Evolutionary conservation across 2,797 vertebrate genomes (phyloP).

Genomic region (Manis pentadactyla): DNA sequence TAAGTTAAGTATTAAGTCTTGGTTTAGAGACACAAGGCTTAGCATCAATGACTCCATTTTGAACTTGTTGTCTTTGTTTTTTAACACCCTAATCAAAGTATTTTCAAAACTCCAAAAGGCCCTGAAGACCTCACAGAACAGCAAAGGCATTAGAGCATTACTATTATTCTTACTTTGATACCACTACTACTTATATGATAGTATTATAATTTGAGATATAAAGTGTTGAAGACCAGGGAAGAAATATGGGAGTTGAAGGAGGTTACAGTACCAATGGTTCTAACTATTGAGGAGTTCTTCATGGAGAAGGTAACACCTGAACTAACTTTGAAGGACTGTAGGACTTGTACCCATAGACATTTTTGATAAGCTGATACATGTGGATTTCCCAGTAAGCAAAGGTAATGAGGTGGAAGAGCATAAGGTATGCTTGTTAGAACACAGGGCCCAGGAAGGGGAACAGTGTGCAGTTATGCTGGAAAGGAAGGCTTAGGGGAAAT

Average conservation of each 20-base stretch:
- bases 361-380: neutral
- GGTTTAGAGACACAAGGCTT: neutral
- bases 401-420: neutral
- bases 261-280: neutral
- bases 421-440: neutral
- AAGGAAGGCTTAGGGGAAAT: neutral
- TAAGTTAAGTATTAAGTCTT: neutral
- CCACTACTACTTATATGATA: neutral
- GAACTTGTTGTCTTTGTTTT: neutral
- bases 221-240: neutral
- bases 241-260: neutral
- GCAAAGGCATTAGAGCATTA: neutral
- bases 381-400: neutral
- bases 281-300: neutral
- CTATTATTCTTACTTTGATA: neutral
- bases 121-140: neutral
- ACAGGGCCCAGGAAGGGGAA: neutral
- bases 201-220: neutral
- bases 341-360: neutral
- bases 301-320: neutral
- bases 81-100: neutral
- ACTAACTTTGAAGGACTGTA: neutral
- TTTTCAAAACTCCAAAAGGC: conserved; percentile 34
- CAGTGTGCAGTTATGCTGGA: neutral
- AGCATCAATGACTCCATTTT: neutral